phyloP scores from a whole-genome alignment of 1,140 invertebrate genomes.

The Zaprionus nigranus region DNA sequence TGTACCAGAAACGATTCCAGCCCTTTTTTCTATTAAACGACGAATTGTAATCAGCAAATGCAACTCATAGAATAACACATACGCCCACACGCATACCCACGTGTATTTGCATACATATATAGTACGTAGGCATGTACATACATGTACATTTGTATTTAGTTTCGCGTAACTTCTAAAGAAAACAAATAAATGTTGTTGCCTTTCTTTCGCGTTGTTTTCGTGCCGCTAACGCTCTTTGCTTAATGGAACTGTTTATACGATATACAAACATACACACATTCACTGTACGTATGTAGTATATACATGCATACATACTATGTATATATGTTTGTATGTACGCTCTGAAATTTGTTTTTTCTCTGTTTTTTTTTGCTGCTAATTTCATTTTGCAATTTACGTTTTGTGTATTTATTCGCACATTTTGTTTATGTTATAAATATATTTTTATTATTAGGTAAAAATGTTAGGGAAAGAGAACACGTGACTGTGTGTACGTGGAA shows the following conservation, averaged over 20 bases:
- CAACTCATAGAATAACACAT: neutral
- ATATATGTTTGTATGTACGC: constrained; percentile 25
- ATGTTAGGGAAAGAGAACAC: neutral
- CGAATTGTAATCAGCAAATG: constrained; percentile 27
- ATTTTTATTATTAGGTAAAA: constrained; percentile 52
- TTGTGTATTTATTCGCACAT: constrained; percentile 56
- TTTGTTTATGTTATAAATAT: constrained; percentile 80
- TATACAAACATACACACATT: neutral
- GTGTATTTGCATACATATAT: neutral
- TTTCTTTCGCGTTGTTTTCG: constrained; percentile 27
- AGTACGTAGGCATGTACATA: neutral
- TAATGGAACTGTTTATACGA: constrained; percentile 47
- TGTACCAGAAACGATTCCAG: neutral
- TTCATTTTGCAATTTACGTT: constrained; percentile 37
- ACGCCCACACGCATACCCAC: constrained; percentile 6
- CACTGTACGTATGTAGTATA: constrained; percentile 10
- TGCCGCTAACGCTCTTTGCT: constrained; percentile 11
- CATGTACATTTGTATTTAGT: neutral
- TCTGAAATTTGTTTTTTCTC: constrained; percentile 53
- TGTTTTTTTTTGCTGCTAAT: constrained; percentile 37
- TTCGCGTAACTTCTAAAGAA: constrained; percentile 51
- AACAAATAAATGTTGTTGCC: constrained; percentile 29
- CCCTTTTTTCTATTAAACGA: constrained; percentile 8
- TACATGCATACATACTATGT: neutral
- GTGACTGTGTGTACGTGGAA: neutral